Evolutionary conservation across 37 sponge, comb jelly and placozoan species (phyloP), one percentile per base, ranked within the genome.

Genomic region (Cladorhizidae sp.): DNA sequence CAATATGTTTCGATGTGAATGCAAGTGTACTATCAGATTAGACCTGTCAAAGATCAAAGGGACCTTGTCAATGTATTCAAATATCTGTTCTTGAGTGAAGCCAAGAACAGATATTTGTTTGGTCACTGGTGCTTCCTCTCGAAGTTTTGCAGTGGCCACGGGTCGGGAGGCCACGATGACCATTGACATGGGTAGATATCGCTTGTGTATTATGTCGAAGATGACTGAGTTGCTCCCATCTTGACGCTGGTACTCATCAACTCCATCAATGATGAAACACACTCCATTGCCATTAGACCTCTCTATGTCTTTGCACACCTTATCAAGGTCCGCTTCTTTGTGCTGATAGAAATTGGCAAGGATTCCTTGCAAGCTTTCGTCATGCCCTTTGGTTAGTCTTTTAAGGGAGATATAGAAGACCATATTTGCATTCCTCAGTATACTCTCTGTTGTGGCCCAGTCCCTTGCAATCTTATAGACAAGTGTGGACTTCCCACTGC

Each of bases 191-290:
- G 2, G 67, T 32, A 65, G 67, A 31, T 35, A 35, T 11, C 8
- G 2, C 35, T 33, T 65, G 17, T 65, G 26, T 25, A 65, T 18
- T 2, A 65, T 3, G 2, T 31, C 32, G 11, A 14, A 65, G 8
- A 65, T 12, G 11, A 33, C 17, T 32, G 67, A 35, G 3, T 18
- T 31, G 35, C 17, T 31, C 7, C 5, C 32, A 1, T 33, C 36
- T 32, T 31, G 26, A 32, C 64, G 79, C 26, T 57, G 35, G 49
- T 78, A 85, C 52, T 85, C 86, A 85, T 85, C 79, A n/a, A 85
- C 31, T 28, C 86, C 86, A 78, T 85, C 86, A 22, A 85, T 45
- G 8, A 70, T 72, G 69, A 85, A 78, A 64, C 79, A 77, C 57
- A 85, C 45, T 9, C 73, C 73, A 33, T 77, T 14, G 0, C 86